Conservation (phyloP, 1,140 invertebrate species). For the Bicyclus anynana region DNA sequence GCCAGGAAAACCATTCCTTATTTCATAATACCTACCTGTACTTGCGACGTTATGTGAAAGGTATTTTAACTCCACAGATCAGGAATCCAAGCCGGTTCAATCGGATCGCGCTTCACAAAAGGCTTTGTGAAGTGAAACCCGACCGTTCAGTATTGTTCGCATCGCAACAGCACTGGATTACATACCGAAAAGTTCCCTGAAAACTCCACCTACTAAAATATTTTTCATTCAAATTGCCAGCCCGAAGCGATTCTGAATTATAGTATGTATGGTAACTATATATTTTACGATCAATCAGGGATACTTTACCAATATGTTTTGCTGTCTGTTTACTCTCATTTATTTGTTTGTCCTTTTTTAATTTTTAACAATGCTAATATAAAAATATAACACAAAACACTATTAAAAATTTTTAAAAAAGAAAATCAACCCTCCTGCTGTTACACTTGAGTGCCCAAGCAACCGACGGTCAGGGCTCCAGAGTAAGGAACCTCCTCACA, state of each 20-base stretch:
- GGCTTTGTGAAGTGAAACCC: conserved; percentile 7
- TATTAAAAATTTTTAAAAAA: no score
- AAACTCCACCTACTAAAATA: conserved; percentile 4
- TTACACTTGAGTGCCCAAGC: no score
- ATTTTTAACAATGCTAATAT: no score
- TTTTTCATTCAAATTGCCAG: conserved; percentile 3
- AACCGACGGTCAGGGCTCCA: no score
- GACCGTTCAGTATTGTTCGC: conserved; percentile 4
- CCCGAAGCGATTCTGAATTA: not conserved
- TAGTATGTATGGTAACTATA: not conserved
- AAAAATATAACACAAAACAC: no score
- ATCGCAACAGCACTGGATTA: conserved; percentile 5
- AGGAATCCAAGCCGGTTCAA: conserved; percentile 1
- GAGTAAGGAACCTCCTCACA: no score
- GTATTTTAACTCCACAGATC: conserved; percentile 2
- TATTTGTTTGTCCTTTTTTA: no score
- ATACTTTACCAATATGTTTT: no score
- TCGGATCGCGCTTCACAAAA: conserved; percentile 7
- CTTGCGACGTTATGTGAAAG: not conserved
- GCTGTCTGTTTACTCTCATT: no score
- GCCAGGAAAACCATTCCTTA: not conserved
- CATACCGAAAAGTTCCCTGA: conserved; percentile 1
- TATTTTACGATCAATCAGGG: not conserved
- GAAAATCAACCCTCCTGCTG: no score
- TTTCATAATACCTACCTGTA: not conserved